Base-by-base conservation (phyloP, 2,888 invertebrate genomes). In the Ellobium chinense region DNA sequence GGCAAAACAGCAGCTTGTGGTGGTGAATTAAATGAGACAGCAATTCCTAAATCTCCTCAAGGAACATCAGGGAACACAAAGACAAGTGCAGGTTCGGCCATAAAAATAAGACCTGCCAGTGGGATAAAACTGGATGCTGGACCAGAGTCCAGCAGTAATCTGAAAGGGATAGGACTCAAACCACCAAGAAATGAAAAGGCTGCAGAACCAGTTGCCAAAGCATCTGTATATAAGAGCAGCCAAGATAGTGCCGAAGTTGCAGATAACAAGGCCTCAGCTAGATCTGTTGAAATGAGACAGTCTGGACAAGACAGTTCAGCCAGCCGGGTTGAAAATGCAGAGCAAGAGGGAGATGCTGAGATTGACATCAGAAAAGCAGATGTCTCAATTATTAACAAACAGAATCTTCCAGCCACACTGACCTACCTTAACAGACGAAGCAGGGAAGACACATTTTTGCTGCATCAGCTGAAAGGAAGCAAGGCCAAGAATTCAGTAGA, bases 361-460 rank as follows among this genome's bases (percentile, higher is more conserved):
- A 34, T 68, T 60, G 69, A 73, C 56, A 62, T 66, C 1, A 68
- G 34, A 1, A 80, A 75, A 37, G 74, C 80, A n/a, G 80, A 80
- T 66, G 80, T 80, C 14, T 80, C 80, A 5, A 24, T 80, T 34
- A 80, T 80, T 21, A 80, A 80, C 70, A 56, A 37, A 62, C 62
- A 69, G 29, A 68, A 73, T 54, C 69, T 80, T 1, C 37, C 73
- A 9, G 36, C 66, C 4, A 80, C 80, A 5, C 62, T 80, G 63
- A 37, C 75, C 5, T 80, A 75, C 37, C 62, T 80, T n/a, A 80
- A 75, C 70, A 68, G 36, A 34, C 65, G 80, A 9, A 80, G 80
- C 46, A 31, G 36, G 9, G 75, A 68, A n/a, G 75, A 80, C 12
- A 74, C 62, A 58, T 31, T 74, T 18, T 46, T 80, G 31, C 63